Evolutionary conservation across 1,140 invertebrate species (phyloP), one percentile per base, ranked within the genome.

Genomic region (Papilio xuthus): DNA sequence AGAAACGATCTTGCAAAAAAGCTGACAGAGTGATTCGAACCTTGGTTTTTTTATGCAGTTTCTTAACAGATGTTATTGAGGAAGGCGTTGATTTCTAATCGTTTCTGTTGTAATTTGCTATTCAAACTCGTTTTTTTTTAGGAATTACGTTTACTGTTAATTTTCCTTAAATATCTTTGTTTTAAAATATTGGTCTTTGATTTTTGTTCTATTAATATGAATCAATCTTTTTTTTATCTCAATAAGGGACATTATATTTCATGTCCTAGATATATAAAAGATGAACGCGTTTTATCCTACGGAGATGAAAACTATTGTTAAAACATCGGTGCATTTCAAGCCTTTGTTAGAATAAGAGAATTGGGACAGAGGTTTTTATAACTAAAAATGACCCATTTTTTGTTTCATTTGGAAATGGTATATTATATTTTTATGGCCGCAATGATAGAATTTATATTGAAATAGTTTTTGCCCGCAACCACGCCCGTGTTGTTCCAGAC

Each of bases 301-400:
- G 56, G n/a, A 60, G 56, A 60, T 60, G 56, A 63, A 63, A 63
- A 63, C 23, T 63, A 63, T 28, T 63, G 23, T 63, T 63, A 28
- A 6, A 60, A 63, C 23, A 63, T 26, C 20, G 53, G 60, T 1
- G 26, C 23, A 28, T 63, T 10, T 60, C 28, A 60, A 60, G 60
- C 23, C 23, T 63, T 28, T 63, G 60, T 63, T 26, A 63, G 23
- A 63, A 28, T 60, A 60, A 53, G 6, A 8, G 56, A 28, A 63
- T 23, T 63, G 26, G 60, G 26, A 28, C 60, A 63, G 10, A 63
- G 53, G 23, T 56, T 56, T 56, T 56, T 63, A 63, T 28, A 60
- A 23, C 10, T 28, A 63, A 63, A 63, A 63, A 28, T 63, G 23
- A 15, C 23, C 60, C 60, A 13, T 28, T 63, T 63, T 63, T 63